A percentile compares a stretch with the other conserved stretches of the same genome.
Evolutionary conservation across 2,888 invertebrate species (phyloP).

Genomic region (Amphipoea lucens): DNA sequence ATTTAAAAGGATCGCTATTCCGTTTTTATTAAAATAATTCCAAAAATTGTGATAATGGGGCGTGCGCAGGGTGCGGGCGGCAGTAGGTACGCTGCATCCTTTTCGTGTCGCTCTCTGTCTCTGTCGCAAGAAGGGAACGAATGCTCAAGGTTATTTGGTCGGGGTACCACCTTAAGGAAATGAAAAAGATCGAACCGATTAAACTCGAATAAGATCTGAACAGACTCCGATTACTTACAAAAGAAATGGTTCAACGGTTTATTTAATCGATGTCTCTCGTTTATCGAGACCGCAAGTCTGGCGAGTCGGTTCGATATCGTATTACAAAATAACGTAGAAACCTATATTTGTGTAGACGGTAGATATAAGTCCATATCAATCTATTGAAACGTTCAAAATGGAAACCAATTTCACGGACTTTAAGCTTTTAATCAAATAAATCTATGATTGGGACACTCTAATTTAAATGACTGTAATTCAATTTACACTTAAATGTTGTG

Average conservation of each 20-base stretch:
- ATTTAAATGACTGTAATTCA: constrained; percentile 17
- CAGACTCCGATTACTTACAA: constrained; percentile 18
- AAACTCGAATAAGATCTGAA: not conserved
- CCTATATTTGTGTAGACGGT: constrained; percentile 4
- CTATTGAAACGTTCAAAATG: constrained; percentile 21
- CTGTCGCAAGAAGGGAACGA: too few species aligned
- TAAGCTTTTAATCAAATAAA: constrained; percentile 6
- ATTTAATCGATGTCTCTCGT: constrained; percentile 15
- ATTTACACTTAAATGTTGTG: not conserved
- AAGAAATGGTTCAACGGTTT: constrained; percentile 30
- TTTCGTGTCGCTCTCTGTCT: too few species aligned
- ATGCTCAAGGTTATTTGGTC: too few species aligned
- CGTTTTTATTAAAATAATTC: too few species aligned
- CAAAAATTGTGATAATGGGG: too few species aligned
- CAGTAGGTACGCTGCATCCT: too few species aligned
- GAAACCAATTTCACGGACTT: constrained; percentile 45
- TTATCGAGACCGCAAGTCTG: constrained; percentile 9
- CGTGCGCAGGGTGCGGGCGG: too few species aligned
- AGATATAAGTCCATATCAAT: constrained; percentile 1
- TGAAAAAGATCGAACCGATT: constrained; percentile 17
- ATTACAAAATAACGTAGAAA: constrained; percentile 12
- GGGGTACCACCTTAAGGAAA: not conserved
- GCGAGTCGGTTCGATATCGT: constrained; percentile 21
- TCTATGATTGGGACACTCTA: constrained; percentile 3
- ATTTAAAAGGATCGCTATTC: too few species aligned